Conservation (phyloP, 2,888 invertebrate genomes). For the Caradrina clavipalpis region DNA sequence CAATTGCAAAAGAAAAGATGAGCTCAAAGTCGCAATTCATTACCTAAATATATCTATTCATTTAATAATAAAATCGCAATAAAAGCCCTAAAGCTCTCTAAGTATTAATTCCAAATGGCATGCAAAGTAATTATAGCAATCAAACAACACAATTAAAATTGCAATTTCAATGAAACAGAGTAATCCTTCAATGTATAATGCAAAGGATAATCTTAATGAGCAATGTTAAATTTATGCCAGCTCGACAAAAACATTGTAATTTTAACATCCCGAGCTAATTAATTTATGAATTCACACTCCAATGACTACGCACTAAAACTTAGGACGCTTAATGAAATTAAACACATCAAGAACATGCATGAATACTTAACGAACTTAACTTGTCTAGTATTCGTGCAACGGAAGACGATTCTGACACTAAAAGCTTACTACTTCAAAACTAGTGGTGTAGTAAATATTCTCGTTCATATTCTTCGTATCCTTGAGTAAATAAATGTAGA, state of each 20-base stretch:
- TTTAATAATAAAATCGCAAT: slow-evolving; percentile 39
- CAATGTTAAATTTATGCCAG: slow-evolving; percentile 27
- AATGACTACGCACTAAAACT: slow-evolving; percentile 29
- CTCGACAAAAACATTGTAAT: slow-evolving; percentile 34
- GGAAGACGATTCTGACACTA: slow-evolving; percentile 27
- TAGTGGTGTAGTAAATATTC: slow-evolving; percentile 18
- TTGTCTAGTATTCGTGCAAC: slow-evolving; percentile 46
- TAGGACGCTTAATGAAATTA: slow-evolving; percentile 37
- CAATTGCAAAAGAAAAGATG: slow-evolving; percentile 18
- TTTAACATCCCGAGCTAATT: slow-evolving; percentile 26
- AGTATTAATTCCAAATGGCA: slow-evolving; percentile 40
- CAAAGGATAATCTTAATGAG: slow-evolving; percentile 42
- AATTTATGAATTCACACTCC: slow-evolving; percentile 36
- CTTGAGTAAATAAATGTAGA: slow-evolving; percentile 14
- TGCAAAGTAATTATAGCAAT: slow-evolving; percentile 29
- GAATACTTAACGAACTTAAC: slow-evolving; percentile 47
- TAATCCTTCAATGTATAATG: slow-evolving; percentile 41
- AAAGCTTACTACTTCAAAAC: slow-evolving; percentile 19
- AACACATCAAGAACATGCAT: slow-evolving; percentile 50
- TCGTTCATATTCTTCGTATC: slow-evolving; percentile 8
- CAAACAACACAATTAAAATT: slow-evolving; percentile 34
- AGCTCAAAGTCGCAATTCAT: slow-evolving; percentile 17
- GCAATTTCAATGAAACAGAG: slow-evolving; percentile 26
- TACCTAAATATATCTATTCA: no score
- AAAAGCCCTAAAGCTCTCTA: slow-evolving; percentile 41